Evolutionary conservation across 1,140 invertebrate genomes (phyloP).

Genomic region (Drosophila orosa): DNA sequence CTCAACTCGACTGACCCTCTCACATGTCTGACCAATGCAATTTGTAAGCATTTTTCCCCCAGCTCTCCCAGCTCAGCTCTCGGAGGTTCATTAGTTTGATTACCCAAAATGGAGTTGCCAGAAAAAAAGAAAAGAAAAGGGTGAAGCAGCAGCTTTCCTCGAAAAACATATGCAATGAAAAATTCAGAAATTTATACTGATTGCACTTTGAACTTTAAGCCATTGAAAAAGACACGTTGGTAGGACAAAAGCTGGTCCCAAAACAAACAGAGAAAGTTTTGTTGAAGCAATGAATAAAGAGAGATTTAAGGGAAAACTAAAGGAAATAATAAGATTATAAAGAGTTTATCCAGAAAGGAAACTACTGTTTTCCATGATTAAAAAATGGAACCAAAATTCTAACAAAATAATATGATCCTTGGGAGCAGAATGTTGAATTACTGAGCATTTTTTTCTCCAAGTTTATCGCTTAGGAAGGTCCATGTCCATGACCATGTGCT

Average conservation of each 20-base stretch:
- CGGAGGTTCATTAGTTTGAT: slow-evolving; percentile 66
- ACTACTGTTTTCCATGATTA: background rate
- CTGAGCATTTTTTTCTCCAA: background rate
- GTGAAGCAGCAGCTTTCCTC: background rate
- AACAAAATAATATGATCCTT: too few species aligned
- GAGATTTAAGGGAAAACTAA: background rate
- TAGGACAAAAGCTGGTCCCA: slow-evolving; percentile 13
- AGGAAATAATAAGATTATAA: background rate
- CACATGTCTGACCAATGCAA: slow-evolving; percentile 49
- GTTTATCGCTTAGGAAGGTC: slow-evolving; percentile 1
- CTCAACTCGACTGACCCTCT: slow-evolving; percentile 26
- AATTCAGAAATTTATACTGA: slow-evolving; percentile 39
- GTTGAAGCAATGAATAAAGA: slow-evolving; percentile 12
- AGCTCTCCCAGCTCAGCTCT: background rate
- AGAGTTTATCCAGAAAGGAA: background rate
- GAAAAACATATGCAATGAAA: slow-evolving; percentile 49
- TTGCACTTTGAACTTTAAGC: slow-evolving; percentile 57
- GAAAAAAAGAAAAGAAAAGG: background rate
- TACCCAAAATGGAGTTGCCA: slow-evolving; percentile 44
- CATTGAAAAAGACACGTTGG: slow-evolving; percentile 27
- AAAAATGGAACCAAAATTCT: too few species aligned
- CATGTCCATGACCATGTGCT: slow-evolving; percentile 56
- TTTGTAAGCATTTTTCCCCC: slow-evolving; percentile 43
- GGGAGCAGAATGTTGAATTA: too few species aligned
- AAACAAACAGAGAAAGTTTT: slow-evolving; percentile 30